A percentile compares a stretch with the other conserved stretches of the same genome.
phyloP scores from a whole-genome alignment of 2,113 vertebrate species.

The Perca flavescens region DNA sequence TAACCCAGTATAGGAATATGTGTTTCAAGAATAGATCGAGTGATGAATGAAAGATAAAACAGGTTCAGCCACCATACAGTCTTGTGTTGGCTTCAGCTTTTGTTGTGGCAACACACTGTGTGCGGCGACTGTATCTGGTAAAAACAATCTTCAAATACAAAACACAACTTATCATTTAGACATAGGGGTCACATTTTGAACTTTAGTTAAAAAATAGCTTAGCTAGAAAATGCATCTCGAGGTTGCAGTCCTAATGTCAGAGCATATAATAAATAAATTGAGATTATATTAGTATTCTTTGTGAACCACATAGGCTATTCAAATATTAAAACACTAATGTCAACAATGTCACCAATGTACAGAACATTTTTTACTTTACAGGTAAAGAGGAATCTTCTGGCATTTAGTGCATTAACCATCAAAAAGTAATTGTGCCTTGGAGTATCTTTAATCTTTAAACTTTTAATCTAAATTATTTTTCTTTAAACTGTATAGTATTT shows the following conservation, averaged over 20 bases:
- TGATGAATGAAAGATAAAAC: constrained; percentile 30
- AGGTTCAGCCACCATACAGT: neutral
- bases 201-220: neutral
- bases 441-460: too few species aligned
- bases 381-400: neutral
- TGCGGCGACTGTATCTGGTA: constrained; percentile 43
- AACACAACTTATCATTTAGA: constrained; percentile 24
- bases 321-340: neutral
- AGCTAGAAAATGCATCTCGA: neutral
- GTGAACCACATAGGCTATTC: neutral
- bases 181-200: neutral
- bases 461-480: too few species aligned
- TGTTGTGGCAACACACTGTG: constrained; percentile 66
- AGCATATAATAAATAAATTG: neutral
- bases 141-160: constrained; percentile 51
- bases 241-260: neutral
- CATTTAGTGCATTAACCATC: neutral
- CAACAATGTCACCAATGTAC: neutral
- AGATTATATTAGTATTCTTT: neutral
- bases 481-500: too few species aligned
- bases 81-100: neutral
- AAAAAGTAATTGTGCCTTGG: too few species aligned
- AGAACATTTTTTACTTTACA: neutral
- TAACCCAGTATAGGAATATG: neutral
- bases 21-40: neutral